These are phyloP conservation scores for Euplexia lucipara DNA, from an alignment of 2,888 invertebrate species.

Conservation along the genomic window DNA sequence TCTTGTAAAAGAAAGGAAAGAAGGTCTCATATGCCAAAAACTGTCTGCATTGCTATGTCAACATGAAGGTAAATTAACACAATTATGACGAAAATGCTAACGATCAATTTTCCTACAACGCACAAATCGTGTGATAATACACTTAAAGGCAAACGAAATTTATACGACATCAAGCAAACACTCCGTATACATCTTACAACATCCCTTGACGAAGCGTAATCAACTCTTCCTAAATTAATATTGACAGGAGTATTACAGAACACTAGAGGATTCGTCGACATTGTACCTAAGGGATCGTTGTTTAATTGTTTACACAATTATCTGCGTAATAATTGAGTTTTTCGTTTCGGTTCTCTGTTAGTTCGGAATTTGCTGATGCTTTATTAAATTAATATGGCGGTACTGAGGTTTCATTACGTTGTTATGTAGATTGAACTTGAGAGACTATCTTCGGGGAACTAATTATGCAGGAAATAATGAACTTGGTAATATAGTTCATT, in stretches of 20 bases:
- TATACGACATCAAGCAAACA: constrained; percentile 35
- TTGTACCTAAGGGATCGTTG: constrained; percentile 40
- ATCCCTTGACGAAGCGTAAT: constrained; percentile 60
- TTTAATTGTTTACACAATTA: constrained; percentile 53
- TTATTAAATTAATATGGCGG: not conserved
- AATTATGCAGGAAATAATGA: constrained; percentile 7
- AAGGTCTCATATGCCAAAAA: no score
- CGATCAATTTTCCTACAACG: constrained; percentile 4
- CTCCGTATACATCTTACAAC: constrained; percentile 33
- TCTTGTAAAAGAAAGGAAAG: no score
- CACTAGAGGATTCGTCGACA: constrained; percentile 54
- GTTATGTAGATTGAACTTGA: not conserved
- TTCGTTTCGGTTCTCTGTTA: constrained; percentile 13
- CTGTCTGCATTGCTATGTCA: no score
- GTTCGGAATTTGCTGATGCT: not conserved
- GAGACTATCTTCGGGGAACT: not conserved
- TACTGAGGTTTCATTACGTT: not conserved
- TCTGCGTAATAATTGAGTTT: constrained; percentile 48
- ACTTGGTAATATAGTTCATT: not conserved
- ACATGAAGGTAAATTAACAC: no score
- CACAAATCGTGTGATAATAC: constrained; percentile 30
- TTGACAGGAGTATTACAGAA: constrained; percentile 68
- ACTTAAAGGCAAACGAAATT: constrained; percentile 32
- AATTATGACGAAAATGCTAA: no score
- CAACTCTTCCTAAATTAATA: constrained; percentile 72